These are phyloP conservation scores for Stegodyphus dumicola DNA, from an alignment of 1,140 invertebrate species.

Conservation along the genomic window DNA sequence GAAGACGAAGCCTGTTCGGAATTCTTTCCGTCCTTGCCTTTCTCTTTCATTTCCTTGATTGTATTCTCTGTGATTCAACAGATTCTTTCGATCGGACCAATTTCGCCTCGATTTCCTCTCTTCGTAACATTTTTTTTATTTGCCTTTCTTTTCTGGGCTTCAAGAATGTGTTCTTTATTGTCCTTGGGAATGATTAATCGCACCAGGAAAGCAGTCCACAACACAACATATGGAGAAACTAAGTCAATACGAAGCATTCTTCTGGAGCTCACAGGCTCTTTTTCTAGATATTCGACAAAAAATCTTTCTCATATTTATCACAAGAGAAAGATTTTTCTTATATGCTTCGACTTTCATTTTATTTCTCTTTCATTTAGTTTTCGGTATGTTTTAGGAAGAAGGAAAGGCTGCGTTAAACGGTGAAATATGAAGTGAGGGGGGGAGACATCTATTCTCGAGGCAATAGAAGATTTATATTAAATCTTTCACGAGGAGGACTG, in stretches of 20 bases:
- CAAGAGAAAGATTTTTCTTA: conserved; percentile 18
- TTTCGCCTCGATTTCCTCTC: conserved; percentile 56
- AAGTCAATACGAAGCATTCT: conserved; percentile 61
- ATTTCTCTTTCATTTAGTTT: conserved; percentile 56
- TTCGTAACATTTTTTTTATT: conserved; percentile 25
- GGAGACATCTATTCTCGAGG: neutral
- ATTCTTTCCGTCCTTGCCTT: conserved; percentile 41
- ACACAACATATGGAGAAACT: conserved; percentile 58
- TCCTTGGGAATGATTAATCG: conserved; percentile 59
- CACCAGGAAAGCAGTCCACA: conserved; percentile 43
- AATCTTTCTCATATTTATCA: conserved; percentile 61
- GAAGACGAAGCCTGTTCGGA: conserved; percentile 11
- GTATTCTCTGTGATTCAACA: conserved; percentile 59
- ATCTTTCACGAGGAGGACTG: too few relatives aligned
- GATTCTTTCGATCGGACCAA: conserved; percentile 60
- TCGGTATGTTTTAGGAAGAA: conserved; percentile 30
- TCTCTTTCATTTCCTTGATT: conserved; percentile 61
- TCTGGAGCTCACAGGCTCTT: conserved; percentile 21
- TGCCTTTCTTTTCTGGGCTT: conserved; percentile 10
- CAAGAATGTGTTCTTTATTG: conserved; percentile 62
- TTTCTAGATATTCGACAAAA: conserved; percentile 59
- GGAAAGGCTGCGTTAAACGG: neutral
- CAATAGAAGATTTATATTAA: too few relatives aligned
- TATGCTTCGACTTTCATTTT: conserved; percentile 29
- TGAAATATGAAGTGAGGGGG: neutral